phyloP scores from a whole-genome alignment of 1,140 invertebrate species.

The Wasmannia auropunctata region DNA sequence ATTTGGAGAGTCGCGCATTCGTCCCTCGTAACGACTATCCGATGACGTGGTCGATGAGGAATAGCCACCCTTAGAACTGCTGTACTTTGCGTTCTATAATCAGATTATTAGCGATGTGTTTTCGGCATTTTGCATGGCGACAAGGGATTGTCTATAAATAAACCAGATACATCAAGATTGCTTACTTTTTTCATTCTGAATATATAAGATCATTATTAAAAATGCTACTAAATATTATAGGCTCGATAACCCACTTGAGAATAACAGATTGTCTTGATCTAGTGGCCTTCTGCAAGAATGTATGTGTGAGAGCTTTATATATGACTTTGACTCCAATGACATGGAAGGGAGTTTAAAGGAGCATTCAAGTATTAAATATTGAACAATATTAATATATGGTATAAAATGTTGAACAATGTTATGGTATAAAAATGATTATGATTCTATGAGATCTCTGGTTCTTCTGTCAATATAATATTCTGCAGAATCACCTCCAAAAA shows the following conservation, averaged over 20 bases:
- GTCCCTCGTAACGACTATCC: conserved; percentile 86
- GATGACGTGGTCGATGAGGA: conserved; percentile 84
- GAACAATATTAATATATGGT: neutral
- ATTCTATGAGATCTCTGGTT: neutral
- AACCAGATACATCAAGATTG: neutral
- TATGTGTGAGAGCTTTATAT: neutral
- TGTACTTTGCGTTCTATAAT: conserved; percentile 91
- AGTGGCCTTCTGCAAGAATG: neutral
- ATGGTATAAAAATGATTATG: conserved; percentile 1
- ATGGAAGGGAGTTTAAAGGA: neutral
- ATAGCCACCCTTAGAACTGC: conserved; percentile 89
- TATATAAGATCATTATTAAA: conserved; percentile 4
- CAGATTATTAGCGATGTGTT: conserved; percentile 13
- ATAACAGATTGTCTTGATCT: conserved; percentile 9
- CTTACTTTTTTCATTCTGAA: conserved; percentile 27
- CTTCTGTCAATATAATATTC: neutral
- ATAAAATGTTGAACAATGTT: neutral
- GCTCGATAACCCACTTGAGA: neutral
- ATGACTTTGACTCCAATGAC: neutral
- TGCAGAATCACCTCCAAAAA: neutral
- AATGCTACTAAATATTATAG: conserved; percentile 15
- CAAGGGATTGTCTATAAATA: conserved; percentile 5
- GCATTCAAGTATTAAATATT: neutral
- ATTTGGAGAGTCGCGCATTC: conserved; percentile 90
- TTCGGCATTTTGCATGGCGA: neutral